Percentiles rank a stretch among this genome's conserved stretches.
Evolutionary conservation across 2,888 invertebrate species (phyloP).

Genomic region (Zaprionus lineosus): DNA sequence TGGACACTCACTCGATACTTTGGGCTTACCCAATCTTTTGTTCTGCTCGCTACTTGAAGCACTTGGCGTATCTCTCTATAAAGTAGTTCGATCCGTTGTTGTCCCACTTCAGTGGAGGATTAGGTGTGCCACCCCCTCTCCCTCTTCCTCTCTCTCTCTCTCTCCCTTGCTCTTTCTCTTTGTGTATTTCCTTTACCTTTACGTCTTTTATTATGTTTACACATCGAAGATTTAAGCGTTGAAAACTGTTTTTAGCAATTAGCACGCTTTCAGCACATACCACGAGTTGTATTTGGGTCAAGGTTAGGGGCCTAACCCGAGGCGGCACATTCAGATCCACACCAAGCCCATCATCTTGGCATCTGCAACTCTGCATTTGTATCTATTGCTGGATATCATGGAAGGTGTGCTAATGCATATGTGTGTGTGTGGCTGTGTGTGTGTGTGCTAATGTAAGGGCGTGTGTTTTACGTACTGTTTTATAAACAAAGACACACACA

Average conservation of each 20-base stretch:
- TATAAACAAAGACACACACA: conserved; percentile 19
- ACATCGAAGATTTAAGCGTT: conserved; percentile 46
- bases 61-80: conserved; percentile 15
- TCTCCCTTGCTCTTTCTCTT: conserved; percentile 7
- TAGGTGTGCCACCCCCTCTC: not conserved
- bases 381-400: conserved; percentile 6
- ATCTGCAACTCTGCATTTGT: not conserved
- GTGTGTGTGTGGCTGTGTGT: conserved; percentile 7
- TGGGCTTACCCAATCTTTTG: conserved; percentile 38
- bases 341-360: conserved; percentile 6
- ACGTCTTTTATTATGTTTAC: conserved; percentile 68
- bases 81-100: conserved; percentile 36
- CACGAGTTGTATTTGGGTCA: conserved; percentile 64
- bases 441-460: conserved; percentile 10
- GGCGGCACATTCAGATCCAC: conserved; percentile 13
- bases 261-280: conserved; percentile 62
- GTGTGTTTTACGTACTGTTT: conserved; percentile 18
- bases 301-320: conserved; percentile 56
- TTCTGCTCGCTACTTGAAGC: not conserved
- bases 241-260: conserved; percentile 61
- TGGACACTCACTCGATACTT: conserved; percentile 3
- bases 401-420: conserved; percentile 1
- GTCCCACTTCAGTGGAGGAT: conserved; percentile 12
- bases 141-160: conserved; percentile 4
- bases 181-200: conserved; percentile 20